A percentile compares a stretch with the other conserved stretches of the same genome.
phyloP scores from a whole-genome alignment of 2,888 invertebrate genomes.

The Julus scanicus region DNA sequence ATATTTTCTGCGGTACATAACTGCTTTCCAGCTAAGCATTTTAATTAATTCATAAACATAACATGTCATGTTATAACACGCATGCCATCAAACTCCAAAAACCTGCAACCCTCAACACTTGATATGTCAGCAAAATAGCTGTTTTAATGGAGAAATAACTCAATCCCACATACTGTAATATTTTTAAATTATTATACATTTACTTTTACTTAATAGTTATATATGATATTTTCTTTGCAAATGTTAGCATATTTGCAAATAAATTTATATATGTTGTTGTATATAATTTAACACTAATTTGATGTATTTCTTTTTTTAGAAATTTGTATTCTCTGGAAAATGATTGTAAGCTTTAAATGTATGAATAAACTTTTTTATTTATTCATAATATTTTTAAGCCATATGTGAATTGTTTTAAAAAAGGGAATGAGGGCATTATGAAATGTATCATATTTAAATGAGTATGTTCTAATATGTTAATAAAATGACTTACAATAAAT shows the following conservation, averaged over 20 bases:
- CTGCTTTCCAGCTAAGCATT: background rate
- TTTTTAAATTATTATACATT: background rate
- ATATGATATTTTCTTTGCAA: too few relatives aligned
- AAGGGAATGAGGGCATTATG: background rate
- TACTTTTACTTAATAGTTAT: background rate
- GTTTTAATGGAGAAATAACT: too few relatives aligned
- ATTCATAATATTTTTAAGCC: background rate
- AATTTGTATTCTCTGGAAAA: background rate
- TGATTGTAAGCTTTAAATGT: background rate
- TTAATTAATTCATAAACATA: background rate
- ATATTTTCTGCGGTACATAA: too few relatives aligned
- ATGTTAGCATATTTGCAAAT: background rate
- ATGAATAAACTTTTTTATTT: background rate
- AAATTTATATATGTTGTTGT: background rate
- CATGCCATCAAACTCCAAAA: background rate
- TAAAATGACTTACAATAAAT: background rate
- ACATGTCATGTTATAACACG: background rate
- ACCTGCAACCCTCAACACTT: too few relatives aligned
- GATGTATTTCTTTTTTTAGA: background rate
- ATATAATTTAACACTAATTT: background rate
- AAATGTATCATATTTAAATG: background rate
- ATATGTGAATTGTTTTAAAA: background rate
- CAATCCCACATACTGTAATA: too few relatives aligned
- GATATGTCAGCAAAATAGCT: too few relatives aligned
- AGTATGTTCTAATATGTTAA: background rate